Conservation (phyloP, 2,888 invertebrate species). For the Drosophila rubida region DNA sequence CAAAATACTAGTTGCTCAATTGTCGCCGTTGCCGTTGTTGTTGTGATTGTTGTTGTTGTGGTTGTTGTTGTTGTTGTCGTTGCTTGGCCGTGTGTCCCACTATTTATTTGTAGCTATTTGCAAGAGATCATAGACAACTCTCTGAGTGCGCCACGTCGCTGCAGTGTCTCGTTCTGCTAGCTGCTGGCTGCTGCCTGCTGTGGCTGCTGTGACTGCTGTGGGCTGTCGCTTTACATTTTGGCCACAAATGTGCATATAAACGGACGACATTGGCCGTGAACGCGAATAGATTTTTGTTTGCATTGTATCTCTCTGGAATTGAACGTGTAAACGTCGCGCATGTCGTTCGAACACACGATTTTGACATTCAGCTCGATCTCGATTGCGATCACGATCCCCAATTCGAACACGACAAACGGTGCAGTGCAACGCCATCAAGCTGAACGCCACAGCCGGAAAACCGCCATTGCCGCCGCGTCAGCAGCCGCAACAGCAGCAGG, state of each 20-base stretch:
- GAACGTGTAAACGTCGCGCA: slow-evolving; percentile 62
- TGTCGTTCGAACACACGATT: slow-evolving; percentile 38
- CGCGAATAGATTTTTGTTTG: slow-evolving; percentile 51
- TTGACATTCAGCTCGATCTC: slow-evolving; percentile 18
- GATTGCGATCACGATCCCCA: background rate
- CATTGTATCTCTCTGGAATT: slow-evolving; percentile 42
- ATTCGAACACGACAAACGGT: slow-evolving; percentile 18
- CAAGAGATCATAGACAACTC: slow-evolving; percentile 34
- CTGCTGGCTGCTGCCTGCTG: slow-evolving; percentile 23
- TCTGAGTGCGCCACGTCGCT: slow-evolving; percentile 29
- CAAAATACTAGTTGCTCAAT: slow-evolving; percentile 46
- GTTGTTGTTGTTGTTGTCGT: slow-evolving; percentile 22
- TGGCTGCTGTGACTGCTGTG: slow-evolving; percentile 19
- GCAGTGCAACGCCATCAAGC: slow-evolving; percentile 67
- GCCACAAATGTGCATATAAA: slow-evolving; percentile 57
- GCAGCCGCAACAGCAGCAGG: slow-evolving; percentile 59
- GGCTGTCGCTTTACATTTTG: slow-evolving; percentile 56
- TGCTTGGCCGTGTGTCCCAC: slow-evolving; percentile 26
- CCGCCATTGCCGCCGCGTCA: slow-evolving; percentile 80
- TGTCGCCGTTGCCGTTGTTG: too few relatives aligned
- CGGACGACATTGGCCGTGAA: slow-evolving; percentile 61
- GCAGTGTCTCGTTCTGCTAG: background rate
- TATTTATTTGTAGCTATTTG: slow-evolving; percentile 36
- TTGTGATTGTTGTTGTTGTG: too few relatives aligned
- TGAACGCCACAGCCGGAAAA: slow-evolving; percentile 80